phyloP scores from a whole-genome alignment of 2,888 invertebrate genomes.

The Malthinus seriepunctatus region DNA sequence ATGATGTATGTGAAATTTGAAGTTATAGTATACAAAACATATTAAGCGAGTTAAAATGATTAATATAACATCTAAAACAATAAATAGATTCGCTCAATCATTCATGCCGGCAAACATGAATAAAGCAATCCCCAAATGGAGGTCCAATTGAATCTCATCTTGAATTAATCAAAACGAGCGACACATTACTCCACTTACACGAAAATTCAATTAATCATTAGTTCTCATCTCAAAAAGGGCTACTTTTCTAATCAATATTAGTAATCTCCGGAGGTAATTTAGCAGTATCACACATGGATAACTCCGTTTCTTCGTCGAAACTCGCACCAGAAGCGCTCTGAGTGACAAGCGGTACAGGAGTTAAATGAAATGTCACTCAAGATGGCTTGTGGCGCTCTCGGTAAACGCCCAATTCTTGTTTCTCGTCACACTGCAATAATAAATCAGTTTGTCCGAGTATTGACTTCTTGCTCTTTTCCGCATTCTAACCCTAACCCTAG shows the following conservation, averaged over 20 bases:
- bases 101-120: conserved; percentile 37
- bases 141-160: conserved; percentile 46
- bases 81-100: conserved; percentile 37
- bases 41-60: conserved; percentile 27
- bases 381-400: conserved; percentile 50
- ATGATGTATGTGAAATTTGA: conserved; percentile 1
- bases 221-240: conserved; percentile 49
- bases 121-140: conserved; percentile 35
- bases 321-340: conserved; percentile 50
- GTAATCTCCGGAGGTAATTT: conserved; percentile 51
- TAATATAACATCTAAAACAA: conserved; percentile 35
- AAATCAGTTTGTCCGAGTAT: conserved; percentile 48
- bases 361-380: conserved; percentile 59
- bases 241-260: conserved; percentile 50
- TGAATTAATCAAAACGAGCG: conserved; percentile 51
- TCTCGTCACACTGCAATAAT: conserved; percentile 51
- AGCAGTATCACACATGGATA: conserved; percentile 52
- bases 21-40: conserved; percentile 12
- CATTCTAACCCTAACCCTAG: conserved; percentile 28
- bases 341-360: conserved; percentile 54
- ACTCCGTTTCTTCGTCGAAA: conserved; percentile 40
- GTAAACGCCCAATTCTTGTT: conserved; percentile 54
- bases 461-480: conserved; percentile 34
- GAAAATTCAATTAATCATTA: conserved; percentile 54
- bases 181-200: conserved; percentile 49